Evolutionary conservation across 2,797 vertebrate species (phyloP), one percentile per base, ranked within the genome.

Genomic region (Leptodactylus fallax): DNA sequence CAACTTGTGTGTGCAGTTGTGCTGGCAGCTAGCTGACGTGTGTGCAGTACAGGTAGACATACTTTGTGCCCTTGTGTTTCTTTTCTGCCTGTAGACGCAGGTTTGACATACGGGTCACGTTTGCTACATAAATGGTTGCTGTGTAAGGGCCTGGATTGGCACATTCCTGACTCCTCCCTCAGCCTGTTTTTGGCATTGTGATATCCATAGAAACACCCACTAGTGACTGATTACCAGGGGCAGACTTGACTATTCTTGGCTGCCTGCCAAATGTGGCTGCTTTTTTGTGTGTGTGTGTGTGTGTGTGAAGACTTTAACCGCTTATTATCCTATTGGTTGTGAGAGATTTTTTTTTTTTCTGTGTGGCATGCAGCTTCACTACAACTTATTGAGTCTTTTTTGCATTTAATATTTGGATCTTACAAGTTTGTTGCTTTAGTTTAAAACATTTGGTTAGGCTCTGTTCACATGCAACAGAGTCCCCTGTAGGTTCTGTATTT

Each of bases 191-290:
- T 89, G 8, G 89, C 74, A 82, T 53, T 86, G 51, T 56, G 60
- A 81, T 90, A 81, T 74, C 56, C 81, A 63, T 71, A 88, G 80
- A 67, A 86, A 55, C 65, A 81, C 25, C 27, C 88, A 47, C 58
- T 56, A 71, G 67, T 90, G 79, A 87, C 69, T 86, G 88, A 88
- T 88, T 89, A 91, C 79, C 17, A 47, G 83, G 79, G 80, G 47
- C 69, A 86, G 85, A 65, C 84, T 77, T 85, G 67, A 27, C 27
- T 69, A 74, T 86, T 82, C 63, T 71, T 72, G 88, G 88, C 84
- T 53, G 85, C 53, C 23, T 36, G 78, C 88, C 84, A 89, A 27
- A 25, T 83, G 71, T 79, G 58, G 61, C 72, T 19, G 49, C 79
- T 79, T 45, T 17, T 65, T 65, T 81, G 81, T 86, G n/a, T n/a